phyloP scores from a whole-genome alignment of 2,888 invertebrate species.

The Stenolophus ochropezus region DNA sequence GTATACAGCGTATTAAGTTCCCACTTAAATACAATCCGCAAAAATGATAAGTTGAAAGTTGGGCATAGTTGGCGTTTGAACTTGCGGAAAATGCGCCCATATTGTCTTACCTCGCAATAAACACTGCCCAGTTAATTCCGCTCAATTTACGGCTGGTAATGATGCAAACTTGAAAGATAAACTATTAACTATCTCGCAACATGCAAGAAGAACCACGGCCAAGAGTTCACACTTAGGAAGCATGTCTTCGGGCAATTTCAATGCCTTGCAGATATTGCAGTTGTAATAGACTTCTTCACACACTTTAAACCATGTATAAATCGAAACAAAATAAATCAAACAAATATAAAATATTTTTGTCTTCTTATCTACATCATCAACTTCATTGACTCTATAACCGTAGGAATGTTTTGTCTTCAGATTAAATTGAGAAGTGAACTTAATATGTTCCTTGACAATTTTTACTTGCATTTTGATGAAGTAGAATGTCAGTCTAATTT shows the following conservation, averaged over 20 bases:
- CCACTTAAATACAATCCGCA: conserved; percentile 22
- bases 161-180: conserved; percentile 35
- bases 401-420: too few relatives aligned
- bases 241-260: neutral
- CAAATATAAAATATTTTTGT: too few relatives aligned
- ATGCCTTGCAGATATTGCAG: neutral
- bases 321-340: too few relatives aligned
- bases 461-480: too few relatives aligned
- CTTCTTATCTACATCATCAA: too few relatives aligned
- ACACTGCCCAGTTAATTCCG: conserved; percentile 4
- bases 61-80: neutral
- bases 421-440: too few relatives aligned
- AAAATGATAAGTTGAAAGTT: neutral
- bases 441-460: too few relatives aligned
- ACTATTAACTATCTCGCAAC: conserved; percentile 33
- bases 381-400: too few relatives aligned
- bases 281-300: neutral
- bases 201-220: neutral
- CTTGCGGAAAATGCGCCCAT: neutral
- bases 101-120: conserved; percentile 30
- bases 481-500: too few relatives aligned
- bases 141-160: conserved; percentile 32
- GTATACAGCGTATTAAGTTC: neutral
- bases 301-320: neutral
- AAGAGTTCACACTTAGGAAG: neutral